Evolutionary conservation across 2,797 vertebrate genomes (phyloP).

Genomic region (Mus minutoides): DNA sequence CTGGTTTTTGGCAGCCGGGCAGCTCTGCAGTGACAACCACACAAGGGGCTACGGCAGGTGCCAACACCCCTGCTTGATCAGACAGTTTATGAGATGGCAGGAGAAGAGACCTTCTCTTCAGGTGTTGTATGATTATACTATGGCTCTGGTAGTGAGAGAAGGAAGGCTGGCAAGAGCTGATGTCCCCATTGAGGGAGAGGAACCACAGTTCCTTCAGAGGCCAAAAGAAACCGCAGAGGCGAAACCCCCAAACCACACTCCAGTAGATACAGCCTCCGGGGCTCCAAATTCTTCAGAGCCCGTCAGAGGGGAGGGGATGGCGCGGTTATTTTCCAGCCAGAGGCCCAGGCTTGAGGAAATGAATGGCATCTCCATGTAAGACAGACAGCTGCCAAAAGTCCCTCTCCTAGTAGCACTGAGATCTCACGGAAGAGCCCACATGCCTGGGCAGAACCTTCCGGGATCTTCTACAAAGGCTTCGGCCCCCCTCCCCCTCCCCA

Average conservation of each 20-base stretch:
- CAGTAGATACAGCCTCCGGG: conserved; percentile 11
- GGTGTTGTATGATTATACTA: conserved; percentile 33
- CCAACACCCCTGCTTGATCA: background rate
- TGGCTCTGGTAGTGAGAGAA: conserved; percentile 8
- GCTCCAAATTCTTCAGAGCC: background rate
- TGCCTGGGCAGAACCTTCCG: conserved; percentile 33
- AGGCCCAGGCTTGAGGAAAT: background rate
- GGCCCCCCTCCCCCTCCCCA: background rate
- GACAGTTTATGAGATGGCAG: conserved; percentile 5
- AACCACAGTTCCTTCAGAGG: conserved; percentile 59
- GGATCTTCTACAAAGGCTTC: background rate
- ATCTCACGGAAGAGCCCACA: conserved; percentile 9
- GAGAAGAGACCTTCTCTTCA: background rate
- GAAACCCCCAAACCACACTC: background rate
- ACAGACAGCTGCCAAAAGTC: conserved; percentile 9
- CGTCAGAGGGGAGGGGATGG: background rate
- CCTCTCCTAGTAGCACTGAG: background rate
- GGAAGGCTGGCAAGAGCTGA: background rate
- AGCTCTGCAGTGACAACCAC: conserved; percentile 2
- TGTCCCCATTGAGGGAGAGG: conserved; percentile 37
- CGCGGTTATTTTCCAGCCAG: background rate
- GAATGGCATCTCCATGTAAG: background rate
- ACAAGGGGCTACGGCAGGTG: conserved; percentile 23
- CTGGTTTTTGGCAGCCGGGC: conserved; percentile 29
- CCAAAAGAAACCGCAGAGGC: conserved; percentile 52